phyloP scores from a whole-genome alignment of 2,888 invertebrate species.

The Hylaea fasciaria region DNA sequence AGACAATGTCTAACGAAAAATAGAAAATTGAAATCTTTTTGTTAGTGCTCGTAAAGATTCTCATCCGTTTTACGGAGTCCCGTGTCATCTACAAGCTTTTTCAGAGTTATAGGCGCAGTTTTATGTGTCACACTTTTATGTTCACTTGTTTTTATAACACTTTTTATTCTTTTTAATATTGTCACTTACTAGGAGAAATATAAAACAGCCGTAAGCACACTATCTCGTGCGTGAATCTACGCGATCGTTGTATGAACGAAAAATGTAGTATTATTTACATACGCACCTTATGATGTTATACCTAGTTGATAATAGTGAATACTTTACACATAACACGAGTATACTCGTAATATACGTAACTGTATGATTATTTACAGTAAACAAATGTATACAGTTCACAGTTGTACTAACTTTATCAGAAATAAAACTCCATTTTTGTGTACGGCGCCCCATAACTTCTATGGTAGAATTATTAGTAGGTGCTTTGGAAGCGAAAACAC shows the following conservation, averaged over 20 bases:
- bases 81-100: constrained; percentile 32
- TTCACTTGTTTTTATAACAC: constrained; percentile 34
- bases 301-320: too few species aligned
- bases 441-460: constrained; percentile 37
- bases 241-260: neutral
- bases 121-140: constrained; percentile 30
- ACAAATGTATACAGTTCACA: too few species aligned
- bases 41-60: constrained; percentile 53
- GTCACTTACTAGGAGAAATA: constrained; percentile 19
- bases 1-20: constrained; percentile 44
- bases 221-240: neutral
- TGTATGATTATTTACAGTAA: too few species aligned
- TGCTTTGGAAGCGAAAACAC: constrained; percentile 6
- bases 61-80: constrained; percentile 40
- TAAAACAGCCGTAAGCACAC: constrained; percentile 7
- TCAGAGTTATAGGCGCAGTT: constrained; percentile 35
- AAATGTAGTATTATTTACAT: too few species aligned
- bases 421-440: constrained; percentile 1
- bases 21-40: constrained; percentile 60
- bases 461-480: constrained; percentile 55
- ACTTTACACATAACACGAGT: too few species aligned
- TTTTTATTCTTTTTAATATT: constrained; percentile 32
- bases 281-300: too few species aligned
- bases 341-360: too few species aligned
- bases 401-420: neutral